phyloP scores from a whole-genome alignment of 2,888 invertebrate genomes.

The Caenorhabditis sp. region DNA sequence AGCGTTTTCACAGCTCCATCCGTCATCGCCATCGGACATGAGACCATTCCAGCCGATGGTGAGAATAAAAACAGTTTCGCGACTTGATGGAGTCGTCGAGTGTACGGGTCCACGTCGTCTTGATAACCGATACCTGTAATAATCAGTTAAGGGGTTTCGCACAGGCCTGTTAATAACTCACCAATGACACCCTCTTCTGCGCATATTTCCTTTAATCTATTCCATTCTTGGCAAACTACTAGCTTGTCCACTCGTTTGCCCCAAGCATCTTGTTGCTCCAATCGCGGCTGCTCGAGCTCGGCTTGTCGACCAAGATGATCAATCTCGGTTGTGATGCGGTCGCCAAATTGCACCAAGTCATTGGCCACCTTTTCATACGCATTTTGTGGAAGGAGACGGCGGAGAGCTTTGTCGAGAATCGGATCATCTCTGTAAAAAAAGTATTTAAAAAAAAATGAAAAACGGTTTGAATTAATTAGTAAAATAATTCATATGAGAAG shows the following conservation, averaged over 20 bases:
- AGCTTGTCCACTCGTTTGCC: conserved; percentile 74
- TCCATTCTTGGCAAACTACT: conserved; percentile 75
- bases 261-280: conserved; percentile 75
- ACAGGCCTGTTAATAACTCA: no score
- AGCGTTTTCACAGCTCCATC: conserved; percentile 76
- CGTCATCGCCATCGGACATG: conserved; percentile 77
- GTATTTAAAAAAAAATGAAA: no score
- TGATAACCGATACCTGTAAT: conserved; percentile 58
- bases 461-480: no score
- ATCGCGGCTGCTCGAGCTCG: conserved; percentile 73
- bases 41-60: conserved; percentile 75
- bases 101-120: conserved; percentile 31
- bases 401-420: conserved; percentile 50
- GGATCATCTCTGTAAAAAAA: conserved; percentile 60
- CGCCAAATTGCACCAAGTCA: conserved; percentile 75
- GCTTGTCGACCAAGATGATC: conserved; percentile 70
- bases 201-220: conserved; percentile 74
- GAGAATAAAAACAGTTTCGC: conserved; percentile 74
- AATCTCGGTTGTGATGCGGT: conserved; percentile 74
- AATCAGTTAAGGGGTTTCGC: no score
- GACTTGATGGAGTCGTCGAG: conserved; percentile 67
- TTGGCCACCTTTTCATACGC: conserved; percentile 50
- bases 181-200: conserved; percentile 76
- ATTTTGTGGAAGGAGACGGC: conserved; percentile 45
- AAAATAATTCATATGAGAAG: no score